These are phyloP conservation scores for Macropodus opercularis DNA, from an alignment of 2,797 vertebrate genomes.

Conservation along the genomic window DNA sequence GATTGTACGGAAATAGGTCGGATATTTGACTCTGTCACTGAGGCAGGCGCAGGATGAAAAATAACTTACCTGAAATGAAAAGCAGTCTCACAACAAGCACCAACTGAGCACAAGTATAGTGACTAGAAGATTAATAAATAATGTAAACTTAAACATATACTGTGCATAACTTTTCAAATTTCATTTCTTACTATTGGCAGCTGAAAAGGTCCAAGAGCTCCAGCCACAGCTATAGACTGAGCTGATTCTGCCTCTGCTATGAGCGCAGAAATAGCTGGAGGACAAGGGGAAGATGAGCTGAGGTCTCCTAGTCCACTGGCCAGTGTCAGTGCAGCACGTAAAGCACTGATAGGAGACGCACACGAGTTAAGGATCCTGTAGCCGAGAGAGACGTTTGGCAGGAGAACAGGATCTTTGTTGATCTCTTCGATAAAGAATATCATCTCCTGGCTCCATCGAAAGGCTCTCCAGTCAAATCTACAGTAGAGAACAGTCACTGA, in stretches of 20 bases:
- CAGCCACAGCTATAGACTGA: constrained; percentile 80
- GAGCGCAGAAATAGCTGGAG: constrained; percentile 73
- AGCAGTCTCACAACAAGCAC: background rate
- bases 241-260: constrained; percentile 83
- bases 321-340: constrained; percentile 76
- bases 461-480: constrained; percentile 80
- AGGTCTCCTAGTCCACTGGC: constrained; percentile 55
- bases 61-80: constrained; percentile 80
- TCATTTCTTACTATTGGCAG: constrained; percentile 78
- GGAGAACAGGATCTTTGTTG: constrained; percentile 70
- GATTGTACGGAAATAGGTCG: no score
- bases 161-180: no score
- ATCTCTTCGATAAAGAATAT: constrained; percentile 83
- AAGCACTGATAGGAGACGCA: constrained; percentile 74
- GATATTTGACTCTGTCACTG: no score
- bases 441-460: constrained; percentile 82
- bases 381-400: constrained; percentile 81
- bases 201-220: constrained; percentile 77
- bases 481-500: background rate
- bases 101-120: no score
- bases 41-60: constrained; percentile 87
- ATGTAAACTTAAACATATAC: no score
- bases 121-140: background rate
- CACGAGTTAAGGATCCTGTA: constrained; percentile 82
- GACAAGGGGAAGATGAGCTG: constrained; percentile 49